Evolutionary conservation across 2,797 vertebrate genomes (phyloP).

Genomic region (Salarias fasciatus): DNA sequence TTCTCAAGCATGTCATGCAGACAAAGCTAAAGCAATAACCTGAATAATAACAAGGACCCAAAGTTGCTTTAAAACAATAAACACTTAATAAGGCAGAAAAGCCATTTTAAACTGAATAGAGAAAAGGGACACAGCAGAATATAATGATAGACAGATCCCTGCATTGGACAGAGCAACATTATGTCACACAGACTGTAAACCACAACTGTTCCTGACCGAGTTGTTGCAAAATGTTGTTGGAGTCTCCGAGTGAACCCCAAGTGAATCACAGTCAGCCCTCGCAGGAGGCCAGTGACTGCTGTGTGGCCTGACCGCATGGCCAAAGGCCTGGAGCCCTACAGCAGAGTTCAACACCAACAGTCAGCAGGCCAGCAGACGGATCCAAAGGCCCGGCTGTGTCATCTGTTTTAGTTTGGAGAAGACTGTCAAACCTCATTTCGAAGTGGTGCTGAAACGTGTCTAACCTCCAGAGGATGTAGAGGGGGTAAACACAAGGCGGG

Average conservation of each 20-base stretch:
- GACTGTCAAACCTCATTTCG: conserved; percentile 50
- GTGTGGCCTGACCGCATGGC: conserved; percentile 64
- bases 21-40: not conserved
- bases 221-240: conserved; percentile 10
- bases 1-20: too few species aligned
- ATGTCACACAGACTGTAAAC: conserved; percentile 45
- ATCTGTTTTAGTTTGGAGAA: conserved; percentile 40
- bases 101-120: not conserved
- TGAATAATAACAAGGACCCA: not conserved
- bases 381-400: conserved; percentile 7
- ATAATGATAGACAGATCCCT: not conserved
- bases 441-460: conserved; percentile 25
- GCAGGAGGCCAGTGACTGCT: conserved; percentile 19
- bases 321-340: conserved; percentile 28
- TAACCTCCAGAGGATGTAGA: conserved; percentile 11
- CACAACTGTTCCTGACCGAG: conserved; percentile 8
- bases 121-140: not conserved
- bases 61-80: not conserved
- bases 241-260: conserved; percentile 30
- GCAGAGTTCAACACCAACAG: conserved; percentile 41
- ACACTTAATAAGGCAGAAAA: not conserved
- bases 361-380: conserved; percentile 6
- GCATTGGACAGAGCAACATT: not conserved
- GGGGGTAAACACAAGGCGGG: conserved; percentile 13
- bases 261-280: conserved; percentile 10